Evolutionary conservation across 2,113 vertebrate genomes (phyloP), one percentile per base, ranked within the genome.

Genomic region (Vulpes vulpes): DNA sequence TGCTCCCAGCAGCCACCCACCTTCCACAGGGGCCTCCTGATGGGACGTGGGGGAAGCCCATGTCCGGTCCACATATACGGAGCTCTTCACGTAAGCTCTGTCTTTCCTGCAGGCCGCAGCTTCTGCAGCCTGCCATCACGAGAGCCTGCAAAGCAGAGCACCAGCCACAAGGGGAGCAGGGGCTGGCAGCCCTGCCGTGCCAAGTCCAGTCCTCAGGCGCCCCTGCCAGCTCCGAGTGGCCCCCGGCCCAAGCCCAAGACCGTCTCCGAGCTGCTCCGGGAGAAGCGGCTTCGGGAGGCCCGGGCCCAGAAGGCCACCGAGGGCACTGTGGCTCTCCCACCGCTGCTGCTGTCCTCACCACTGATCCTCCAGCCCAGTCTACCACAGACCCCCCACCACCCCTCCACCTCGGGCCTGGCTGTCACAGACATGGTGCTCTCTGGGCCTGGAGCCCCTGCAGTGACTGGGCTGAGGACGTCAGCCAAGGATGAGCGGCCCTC

Each of bases 191-290:
- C 64, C 62, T 22, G 2, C n/a, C 11, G 0, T 0, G 11, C 84
- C 2, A 9, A 60, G 25, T 0, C 78, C 2, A 0, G 84, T 0
- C 2, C 12, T 0, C 57, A 43, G 9, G 69, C 30, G 0, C 0
- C 4, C 0, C 38, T 17, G 0, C 79, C 32, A 0, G 30, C 92
- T 11, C 53, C 35, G 0, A 12, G 71, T 11, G 96, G 79, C 83
- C 97, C 97, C 1, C 87, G 89, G 55, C 96, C 97, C 11, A 99
- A 98, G 38, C 97, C 96, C 0, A 99, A 98, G 97, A 99, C 99
- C 0, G 99, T 99, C 88, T 99, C 94, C 0, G 97, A 98, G 59
- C 88, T 99, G 51, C 98, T 99, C 17, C 90, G 92, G 3, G 99
- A 99, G 89, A 98, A 99, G 86, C 95, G 98, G 8, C 97, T 97